Evolutionary conservation across 2,797 vertebrate species (phyloP).

Genomic region (Mormyrops attenuatus): DNA sequence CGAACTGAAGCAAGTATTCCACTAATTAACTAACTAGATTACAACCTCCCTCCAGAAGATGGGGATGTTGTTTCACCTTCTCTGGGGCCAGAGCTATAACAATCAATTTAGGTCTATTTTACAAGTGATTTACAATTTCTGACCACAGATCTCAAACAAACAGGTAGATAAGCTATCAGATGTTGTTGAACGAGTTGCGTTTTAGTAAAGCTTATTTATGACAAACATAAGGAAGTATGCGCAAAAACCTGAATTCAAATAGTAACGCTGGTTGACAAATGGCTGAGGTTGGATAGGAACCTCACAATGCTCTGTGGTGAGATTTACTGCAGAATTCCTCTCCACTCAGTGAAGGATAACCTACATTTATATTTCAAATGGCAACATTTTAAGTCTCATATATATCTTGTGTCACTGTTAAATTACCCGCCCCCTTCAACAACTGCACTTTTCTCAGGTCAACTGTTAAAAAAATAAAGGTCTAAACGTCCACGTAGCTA

Average conservation of each 20-base stretch:
- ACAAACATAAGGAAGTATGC: neutral
- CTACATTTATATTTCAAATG: conserved; percentile 1
- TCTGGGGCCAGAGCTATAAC: neutral
- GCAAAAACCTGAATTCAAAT: conserved; percentile 1
- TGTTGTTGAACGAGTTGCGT: neutral
- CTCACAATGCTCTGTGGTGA: neutral
- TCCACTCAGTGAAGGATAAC: neutral
- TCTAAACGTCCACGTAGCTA: neutral
- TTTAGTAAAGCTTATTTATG: neutral
- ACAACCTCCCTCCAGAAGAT: conserved; percentile 14
- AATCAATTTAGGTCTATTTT: neutral
- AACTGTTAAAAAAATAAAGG: neutral
- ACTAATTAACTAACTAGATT: neutral
- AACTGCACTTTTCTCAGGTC: neutral
- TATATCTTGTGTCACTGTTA: neutral
- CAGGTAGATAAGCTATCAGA: neutral
- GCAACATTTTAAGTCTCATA: neutral
- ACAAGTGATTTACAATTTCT: neutral
- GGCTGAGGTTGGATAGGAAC: neutral
- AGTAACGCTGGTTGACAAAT: neutral
- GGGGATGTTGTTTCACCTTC: conserved; percentile 19
- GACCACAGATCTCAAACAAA: neutral
- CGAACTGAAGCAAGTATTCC: neutral
- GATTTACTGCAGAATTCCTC: neutral
- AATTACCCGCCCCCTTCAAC: neutral